phyloP scores from a whole-genome alignment of 1,140 invertebrate species.

The Drosophila lowei region DNA sequence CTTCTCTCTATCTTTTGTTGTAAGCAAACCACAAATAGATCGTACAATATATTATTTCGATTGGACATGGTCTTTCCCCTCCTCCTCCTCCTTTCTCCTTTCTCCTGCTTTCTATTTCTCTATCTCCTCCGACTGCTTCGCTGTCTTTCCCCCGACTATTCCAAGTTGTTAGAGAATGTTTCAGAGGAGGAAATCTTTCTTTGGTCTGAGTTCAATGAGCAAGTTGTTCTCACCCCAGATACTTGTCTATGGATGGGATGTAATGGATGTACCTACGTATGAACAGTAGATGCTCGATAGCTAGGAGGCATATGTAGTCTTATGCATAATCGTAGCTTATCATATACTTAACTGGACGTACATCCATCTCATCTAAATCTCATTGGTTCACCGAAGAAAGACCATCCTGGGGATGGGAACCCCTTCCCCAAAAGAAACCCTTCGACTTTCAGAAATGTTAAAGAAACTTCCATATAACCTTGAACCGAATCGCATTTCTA shows the following conservation, averaged over 20 bases:
- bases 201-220: conserved; percentile 34
- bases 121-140: neutral
- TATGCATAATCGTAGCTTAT: too few species aligned
- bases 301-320: too few species aligned
- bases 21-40: conserved; percentile 59
- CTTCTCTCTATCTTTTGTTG: conserved; percentile 20
- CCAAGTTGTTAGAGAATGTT: conserved; percentile 28
- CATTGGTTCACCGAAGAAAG: too few species aligned
- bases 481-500: too few species aligned
- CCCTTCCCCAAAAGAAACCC: too few species aligned
- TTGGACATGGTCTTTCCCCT: conserved; percentile 46
- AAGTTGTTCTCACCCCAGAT: conserved; percentile 6
- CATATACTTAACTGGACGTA: too few species aligned
- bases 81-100: neutral
- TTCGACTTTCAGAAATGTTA: too few species aligned
- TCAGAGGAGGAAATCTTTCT: conserved; percentile 12
- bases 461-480: too few species aligned
- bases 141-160: conserved; percentile 12
- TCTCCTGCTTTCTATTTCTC: neutral
- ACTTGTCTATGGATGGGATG: neutral
- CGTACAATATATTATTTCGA: conserved; percentile 56
- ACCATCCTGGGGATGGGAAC: too few species aligned
- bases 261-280: too few species aligned
- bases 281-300: too few species aligned
- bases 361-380: too few species aligned